Evolutionary conservation across 2,888 invertebrate genomes (phyloP), one percentile per base, ranked within the genome.

Genomic region (Apomyelois bistriatella): DNA sequence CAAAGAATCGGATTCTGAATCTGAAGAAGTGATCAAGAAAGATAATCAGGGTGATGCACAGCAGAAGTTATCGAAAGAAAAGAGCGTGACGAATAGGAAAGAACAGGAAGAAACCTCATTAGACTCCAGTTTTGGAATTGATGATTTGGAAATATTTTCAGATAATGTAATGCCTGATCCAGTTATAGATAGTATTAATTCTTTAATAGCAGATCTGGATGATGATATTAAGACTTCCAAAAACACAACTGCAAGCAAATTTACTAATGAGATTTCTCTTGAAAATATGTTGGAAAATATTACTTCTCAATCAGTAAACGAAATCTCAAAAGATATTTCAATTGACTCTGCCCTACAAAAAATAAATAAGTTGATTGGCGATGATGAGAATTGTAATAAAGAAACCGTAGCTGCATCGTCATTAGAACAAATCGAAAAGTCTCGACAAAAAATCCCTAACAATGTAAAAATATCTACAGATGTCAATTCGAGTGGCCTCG

Each of bases 121-220:
- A 30, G 62, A 73, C 58, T 60, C 70, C 35, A 77, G 63, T 58
- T 83, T 82, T 64, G 74, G 62, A n/a, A 65, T 81, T 10, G 80
- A 78, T 43, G 84, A 85, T 52, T 56, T 84, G 37, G 86, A 82
- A 64, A 74, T 84, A 53, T 86, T 88, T 72, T 54, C 79, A 36
- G 87, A 86, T 58, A 85, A 76, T 60, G 66, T 81, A 52, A 69
- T 61, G 5, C 67, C 79, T 6, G 82, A 85, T 58, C 71, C 77
- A 35, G 78, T 76, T n/a, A 74, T 84, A 53, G 79, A 79, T 52
- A 85, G 85, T 60, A 86, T 87, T 16, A 83, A 80, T 64, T 79
- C 76, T 28, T 66, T 85, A 13, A 87, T 88, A 60, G 88, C 82
- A 28, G 77, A 81, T 59, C 69, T 87, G 38, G 83, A 87, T 58